These are phyloP conservation scores for Platichthys flesus DNA, from an alignment of 2,113 vertebrate genomes.

Conservation along the genomic window DNA sequence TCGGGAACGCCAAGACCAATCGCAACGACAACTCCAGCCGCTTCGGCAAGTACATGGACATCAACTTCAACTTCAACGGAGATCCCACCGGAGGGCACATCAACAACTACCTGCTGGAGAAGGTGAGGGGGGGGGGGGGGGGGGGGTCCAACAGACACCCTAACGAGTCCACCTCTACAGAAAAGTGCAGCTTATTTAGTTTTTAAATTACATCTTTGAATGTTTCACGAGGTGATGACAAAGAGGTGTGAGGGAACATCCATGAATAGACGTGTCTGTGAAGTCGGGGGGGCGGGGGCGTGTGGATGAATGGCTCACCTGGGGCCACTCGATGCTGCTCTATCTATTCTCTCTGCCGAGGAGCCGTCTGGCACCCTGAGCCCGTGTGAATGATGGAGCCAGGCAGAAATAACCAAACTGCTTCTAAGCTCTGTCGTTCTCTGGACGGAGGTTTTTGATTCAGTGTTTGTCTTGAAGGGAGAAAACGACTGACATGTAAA, in stretches of 20 bases:
- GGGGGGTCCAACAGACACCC: too few species aligned
- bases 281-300: constrained; percentile 4
- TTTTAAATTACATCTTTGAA: constrained; percentile 42
- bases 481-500: background rate
- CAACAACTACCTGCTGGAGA: constrained; percentile 96
- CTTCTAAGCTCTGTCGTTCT: background rate
- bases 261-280: constrained; percentile 58
- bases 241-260: constrained; percentile 51
- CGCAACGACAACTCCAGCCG: constrained; percentile 97
- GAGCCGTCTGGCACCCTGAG: constrained; percentile 29
- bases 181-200: constrained; percentile 48
- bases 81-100: constrained; percentile 94
- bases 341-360: constrained; percentile 42
- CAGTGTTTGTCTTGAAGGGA: too few species aligned
- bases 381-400: constrained; percentile 27
- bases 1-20: constrained; percentile 95
- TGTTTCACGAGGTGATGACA: constrained; percentile 52
- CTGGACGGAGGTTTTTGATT: background rate
- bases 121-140: constrained; percentile 80
- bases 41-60: constrained; percentile 98
- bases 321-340: constrained; percentile 35
- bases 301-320: constrained; percentile 54
- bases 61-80: constrained; percentile 97
- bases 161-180: background rate
- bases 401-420: constrained; percentile 30